Evolutionary conservation across 1,140 invertebrate genomes (phyloP), one percentile per base, ranked within the genome.

Genomic region (Steinernema khuongi): DNA sequence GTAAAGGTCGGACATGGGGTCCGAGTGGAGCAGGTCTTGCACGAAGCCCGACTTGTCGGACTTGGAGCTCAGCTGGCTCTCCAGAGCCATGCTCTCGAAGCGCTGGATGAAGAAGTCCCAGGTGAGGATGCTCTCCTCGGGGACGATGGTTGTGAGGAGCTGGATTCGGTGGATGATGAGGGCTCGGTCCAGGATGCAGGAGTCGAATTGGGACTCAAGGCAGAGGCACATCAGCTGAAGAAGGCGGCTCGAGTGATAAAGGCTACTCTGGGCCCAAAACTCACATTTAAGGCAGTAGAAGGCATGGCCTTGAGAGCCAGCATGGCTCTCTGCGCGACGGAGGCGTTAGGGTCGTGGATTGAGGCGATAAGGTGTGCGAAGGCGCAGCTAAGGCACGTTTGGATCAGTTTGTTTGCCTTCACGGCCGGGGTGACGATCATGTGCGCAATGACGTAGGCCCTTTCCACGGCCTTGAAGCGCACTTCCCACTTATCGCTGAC

Each of bases 21-120:
- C 94, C 33, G 91, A 92, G 87, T 94, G 93, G 41, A 91, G 89
- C 36, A 97, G 87, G 88, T 97, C 95, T 87, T 93, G 90, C 30
- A 92, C 87, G 86, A 91, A 93, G 0, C 91, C 87, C 74, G 93
- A 90, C 33, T 88, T 88, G 80, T 94, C 93, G 29, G 89, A 89
- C 85, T 92, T 92, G 75, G 93, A 87, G 82, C 90, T 91, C 31
- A 97, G 91, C 87, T 97, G 94, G 0, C 94, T 93, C 87, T 99
- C 97, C 14, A 99, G 86, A 80, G 95, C 96, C 1, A 99, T 87
- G 0, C 93, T 91, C 84, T 99, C 96, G 86, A 99, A 98, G 67
- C 96, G 90, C 86, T 94, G 94, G 1, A 97, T 88, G 85, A 99
- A 99, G 88, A 99, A 99, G 73, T 98, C 94, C 96, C 96, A 99